Evolutionary conservation across 2,797 vertebrate genomes (phyloP).

Genomic region (Monodelphis domestica): DNA sequence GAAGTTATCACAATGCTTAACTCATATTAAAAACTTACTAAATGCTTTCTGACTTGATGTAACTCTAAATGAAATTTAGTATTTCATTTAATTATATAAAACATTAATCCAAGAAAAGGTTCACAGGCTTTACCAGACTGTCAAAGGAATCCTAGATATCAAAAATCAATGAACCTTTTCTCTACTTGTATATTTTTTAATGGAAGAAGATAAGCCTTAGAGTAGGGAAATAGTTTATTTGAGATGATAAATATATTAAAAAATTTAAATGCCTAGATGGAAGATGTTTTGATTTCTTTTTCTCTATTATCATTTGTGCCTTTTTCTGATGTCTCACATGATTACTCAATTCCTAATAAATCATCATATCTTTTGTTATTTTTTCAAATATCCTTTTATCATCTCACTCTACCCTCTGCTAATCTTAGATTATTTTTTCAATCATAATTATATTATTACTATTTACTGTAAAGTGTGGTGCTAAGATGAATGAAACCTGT

Average conservation of each 20-base stretch:
- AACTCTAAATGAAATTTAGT: background rate
- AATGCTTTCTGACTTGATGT: background rate
- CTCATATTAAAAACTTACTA: background rate
- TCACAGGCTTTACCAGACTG: background rate
- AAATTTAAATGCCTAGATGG: background rate
- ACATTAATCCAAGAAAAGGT: background rate
- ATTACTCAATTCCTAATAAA: background rate
- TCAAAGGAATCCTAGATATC: background rate
- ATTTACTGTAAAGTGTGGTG: background rate
- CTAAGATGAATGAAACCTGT: background rate
- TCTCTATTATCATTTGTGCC: background rate
- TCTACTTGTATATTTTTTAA: background rate
- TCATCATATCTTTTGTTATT: background rate
- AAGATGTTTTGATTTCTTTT: background rate
- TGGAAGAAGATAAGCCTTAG: background rate
- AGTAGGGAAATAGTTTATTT: background rate
- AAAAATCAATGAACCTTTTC: background rate
- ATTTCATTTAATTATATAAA: background rate
- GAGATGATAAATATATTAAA: background rate
- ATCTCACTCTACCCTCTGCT: background rate
- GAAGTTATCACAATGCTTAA: background rate
- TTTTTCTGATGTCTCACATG: background rate
- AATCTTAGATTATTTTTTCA: background rate
- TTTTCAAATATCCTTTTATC: background rate
- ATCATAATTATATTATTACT: background rate